Evolutionary conservation across 2,113 vertebrate species (phyloP).

Genomic region (Regulus satrapa): DNA sequence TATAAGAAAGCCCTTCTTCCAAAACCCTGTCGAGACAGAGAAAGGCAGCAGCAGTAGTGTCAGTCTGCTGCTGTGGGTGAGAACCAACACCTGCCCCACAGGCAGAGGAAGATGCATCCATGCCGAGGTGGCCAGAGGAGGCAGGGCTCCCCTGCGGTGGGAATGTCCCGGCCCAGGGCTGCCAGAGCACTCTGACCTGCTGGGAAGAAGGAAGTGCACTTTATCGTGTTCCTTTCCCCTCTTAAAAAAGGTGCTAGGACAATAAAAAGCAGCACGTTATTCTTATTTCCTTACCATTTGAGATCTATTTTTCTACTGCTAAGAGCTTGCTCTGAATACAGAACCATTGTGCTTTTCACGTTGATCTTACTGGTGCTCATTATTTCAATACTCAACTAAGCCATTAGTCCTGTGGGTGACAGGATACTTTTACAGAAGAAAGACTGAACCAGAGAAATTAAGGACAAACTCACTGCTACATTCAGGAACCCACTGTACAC

Average conservation of each 20-base stretch:
- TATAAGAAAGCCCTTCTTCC: background rate
- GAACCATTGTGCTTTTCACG: background rate
- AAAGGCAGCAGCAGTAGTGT: background rate
- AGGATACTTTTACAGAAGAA: background rate
- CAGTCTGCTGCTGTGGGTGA: rapidly evolving
- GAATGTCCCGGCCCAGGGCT: too few species aligned
- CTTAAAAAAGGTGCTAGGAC: background rate
- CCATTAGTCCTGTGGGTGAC: background rate
- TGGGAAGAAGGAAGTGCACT: background rate
- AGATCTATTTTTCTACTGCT: background rate
- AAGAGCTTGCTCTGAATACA: background rate
- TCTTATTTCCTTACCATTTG: background rate
- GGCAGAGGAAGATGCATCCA: rapidly evolving
- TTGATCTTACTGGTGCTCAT: background rate
- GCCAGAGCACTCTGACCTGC: background rate
- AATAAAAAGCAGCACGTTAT: background rate
- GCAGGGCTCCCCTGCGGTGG: background rate
- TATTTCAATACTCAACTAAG: background rate
- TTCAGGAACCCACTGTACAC: background rate
- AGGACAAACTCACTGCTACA: background rate
- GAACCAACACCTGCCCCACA: background rate
- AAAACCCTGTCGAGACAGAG: background rate
- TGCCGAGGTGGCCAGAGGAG: rapidly evolving
- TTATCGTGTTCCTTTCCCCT: background rate
- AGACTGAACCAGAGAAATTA: background rate